Evolutionary conservation across 2,888 invertebrate species (phyloP).

Genomic region (Perizoma flavofasciatum): DNA sequence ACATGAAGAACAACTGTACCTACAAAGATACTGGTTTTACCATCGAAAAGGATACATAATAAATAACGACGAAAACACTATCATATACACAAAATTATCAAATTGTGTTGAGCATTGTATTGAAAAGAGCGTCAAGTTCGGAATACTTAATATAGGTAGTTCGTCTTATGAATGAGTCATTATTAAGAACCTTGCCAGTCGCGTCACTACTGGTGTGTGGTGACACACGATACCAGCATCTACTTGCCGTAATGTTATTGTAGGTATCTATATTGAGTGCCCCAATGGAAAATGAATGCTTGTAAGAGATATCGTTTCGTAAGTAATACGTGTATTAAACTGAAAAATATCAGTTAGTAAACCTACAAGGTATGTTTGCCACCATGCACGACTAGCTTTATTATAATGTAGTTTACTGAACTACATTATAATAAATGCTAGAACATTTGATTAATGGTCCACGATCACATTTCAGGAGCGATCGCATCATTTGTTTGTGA

Average conservation of each 20-base stretch:
- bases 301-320: too few species aligned
- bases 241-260: not conserved
- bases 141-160: constrained; percentile 50
- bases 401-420: constrained; percentile 31
- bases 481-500: constrained; percentile 51
- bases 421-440: too few species aligned
- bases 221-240: not conserved
- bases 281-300: too few species aligned
- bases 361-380: not conserved
- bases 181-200: constrained; percentile 25
- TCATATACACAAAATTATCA: constrained; percentile 51
- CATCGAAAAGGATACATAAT: constrained; percentile 47
- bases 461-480: constrained; percentile 55
- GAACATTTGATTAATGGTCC: constrained; percentile 51
- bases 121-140: constrained; percentile 51
- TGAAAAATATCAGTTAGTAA: not conserved
- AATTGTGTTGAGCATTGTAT: constrained; percentile 54
- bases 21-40: not conserved
- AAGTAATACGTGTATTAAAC: too few species aligned
- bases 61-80: constrained; percentile 56
- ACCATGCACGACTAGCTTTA: constrained; percentile 23
- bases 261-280: too few species aligned
- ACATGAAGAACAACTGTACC: not conserved
- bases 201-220: not conserved
- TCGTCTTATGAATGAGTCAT: constrained; percentile 49